Evolutionary conservation across 2,113 vertebrate species (phyloP).

Genomic region (Mus pahari): DNA sequence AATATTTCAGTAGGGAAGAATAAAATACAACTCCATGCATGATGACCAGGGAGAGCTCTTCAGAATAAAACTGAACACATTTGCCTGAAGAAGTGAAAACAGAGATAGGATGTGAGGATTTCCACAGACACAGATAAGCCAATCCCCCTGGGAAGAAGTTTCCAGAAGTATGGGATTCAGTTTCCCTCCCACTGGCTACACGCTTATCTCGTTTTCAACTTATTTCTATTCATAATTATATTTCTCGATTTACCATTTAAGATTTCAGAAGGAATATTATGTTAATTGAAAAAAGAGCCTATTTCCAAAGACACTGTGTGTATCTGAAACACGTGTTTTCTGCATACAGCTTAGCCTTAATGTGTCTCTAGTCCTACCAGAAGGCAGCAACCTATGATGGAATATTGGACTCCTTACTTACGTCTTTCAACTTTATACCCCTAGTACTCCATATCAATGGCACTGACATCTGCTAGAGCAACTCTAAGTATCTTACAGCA

Average conservation of each 20-base stretch:
- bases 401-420: not conserved
- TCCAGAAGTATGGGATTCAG: not conserved
- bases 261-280: not conserved
- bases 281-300: not conserved
- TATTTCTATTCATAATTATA: constrained; percentile 2
- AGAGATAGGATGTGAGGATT: not conserved
- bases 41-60: not conserved
- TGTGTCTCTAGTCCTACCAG: not conserved
- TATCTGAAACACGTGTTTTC: not conserved
- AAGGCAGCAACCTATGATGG: not conserved
- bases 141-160: not conserved
- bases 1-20: not conserved
- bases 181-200: not conserved
- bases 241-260: not conserved
- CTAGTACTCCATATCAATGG: not conserved
- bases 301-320: not conserved
- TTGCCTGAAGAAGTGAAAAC: not conserved
- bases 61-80: not conserved
- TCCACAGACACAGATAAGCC: not conserved
- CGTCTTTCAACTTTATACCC: not conserved
- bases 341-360: not conserved
- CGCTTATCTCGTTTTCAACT: not conserved
- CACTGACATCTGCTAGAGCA: not conserved
- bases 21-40: not conserved
- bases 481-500: not conserved